Percentiles rank a stretch among this genome's conserved stretches.
Evolutionary conservation across 2,888 invertebrate genomes (phyloP).

Genomic region (Dendrolimus pini): DNA sequence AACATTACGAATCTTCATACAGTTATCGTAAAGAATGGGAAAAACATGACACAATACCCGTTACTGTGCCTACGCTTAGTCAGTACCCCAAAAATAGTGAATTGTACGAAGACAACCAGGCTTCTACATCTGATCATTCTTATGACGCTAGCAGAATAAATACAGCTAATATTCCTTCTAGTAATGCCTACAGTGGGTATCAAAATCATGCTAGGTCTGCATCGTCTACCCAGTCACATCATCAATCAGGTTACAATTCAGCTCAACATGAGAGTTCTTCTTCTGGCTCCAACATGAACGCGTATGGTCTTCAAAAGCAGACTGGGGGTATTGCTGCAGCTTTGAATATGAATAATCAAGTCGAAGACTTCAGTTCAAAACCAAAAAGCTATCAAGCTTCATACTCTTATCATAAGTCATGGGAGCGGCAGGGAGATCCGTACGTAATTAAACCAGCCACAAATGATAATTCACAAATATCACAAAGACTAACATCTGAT

Average conservation of each 20-base stretch:
- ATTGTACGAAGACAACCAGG: conserved; percentile 40
- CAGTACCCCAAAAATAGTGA: conserved; percentile 45
- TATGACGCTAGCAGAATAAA: conserved; percentile 23
- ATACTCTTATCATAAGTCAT: conserved; percentile 69
- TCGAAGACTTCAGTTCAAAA: conserved; percentile 30
- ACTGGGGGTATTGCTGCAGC: conserved; percentile 12
- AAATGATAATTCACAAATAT: conserved; percentile 30
- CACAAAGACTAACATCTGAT: conserved; percentile 38
- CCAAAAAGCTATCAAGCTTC: conserved; percentile 69
- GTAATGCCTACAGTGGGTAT: conserved; percentile 29
- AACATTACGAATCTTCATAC: conserved; percentile 59
- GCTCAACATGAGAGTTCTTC: conserved; percentile 22
- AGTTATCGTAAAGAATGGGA: conserved; percentile 66
- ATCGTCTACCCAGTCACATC: conserved; percentile 32
- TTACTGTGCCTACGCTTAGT: conserved; percentile 21
- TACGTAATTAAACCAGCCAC: conserved; percentile 58
- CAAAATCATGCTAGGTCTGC: conserved; percentile 30
- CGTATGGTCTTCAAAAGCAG: conserved; percentile 12
- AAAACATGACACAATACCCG: conserved; percentile 48
- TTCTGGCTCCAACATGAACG: conserved; percentile 21
- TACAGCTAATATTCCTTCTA: conserved; percentile 27
- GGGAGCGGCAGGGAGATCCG: conserved; percentile 71
- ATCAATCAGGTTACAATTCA: conserved; percentile 28
- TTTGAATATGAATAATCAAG: conserved; percentile 23
- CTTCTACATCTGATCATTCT: conserved; percentile 21